Evolutionary conservation across 1,140 invertebrate genomes (phyloP), one percentile per base, ranked within the genome.

Genomic region (Drosophila athabasca): DNA sequence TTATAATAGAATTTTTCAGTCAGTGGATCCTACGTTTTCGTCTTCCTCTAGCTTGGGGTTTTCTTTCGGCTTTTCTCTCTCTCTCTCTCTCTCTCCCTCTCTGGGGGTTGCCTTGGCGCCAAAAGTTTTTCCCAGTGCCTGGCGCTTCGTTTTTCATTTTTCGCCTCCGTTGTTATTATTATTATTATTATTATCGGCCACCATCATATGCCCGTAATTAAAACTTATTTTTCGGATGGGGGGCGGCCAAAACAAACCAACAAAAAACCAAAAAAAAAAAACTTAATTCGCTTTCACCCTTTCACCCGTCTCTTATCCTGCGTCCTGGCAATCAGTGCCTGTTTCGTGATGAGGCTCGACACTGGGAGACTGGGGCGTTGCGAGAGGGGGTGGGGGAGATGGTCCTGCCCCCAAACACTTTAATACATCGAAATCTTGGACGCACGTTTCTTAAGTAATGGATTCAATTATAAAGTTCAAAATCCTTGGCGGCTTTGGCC

Each of bases 1-100:
- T 87, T 87, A 87, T 87, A 87, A 87, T 87, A 87, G 82, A 87
- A 87, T 88, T 87, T 87, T 88, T 87, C 82, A 87, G 82, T 88
- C 78, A 78, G 81, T 82, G 35, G 35, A 39, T 39, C 11, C 82
- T 78, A 68, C 78, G 77, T 39, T 53, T 11, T 4, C 9, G 31
- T 35, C 31, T 31, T 8, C 8, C 31, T 35, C 31, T 35, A 2
- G 8, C 35, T 39, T 39, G 35, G 35, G 35, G 11, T 39, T 39
- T 39, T 39, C 35, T 39, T 39, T 24, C 52, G 35, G 8, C 51
- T 35, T 35, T 35, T 9, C 8, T 9, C 17, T 19, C 17, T 1
- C 17, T 19, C 17, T 19, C 17, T 19, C 0, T 19, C 17, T 19
- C 17, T 19, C 17, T 19, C 17, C 1, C 17, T 19, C 17, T 35